These are phyloP conservation scores for Channa maculata DNA, from an alignment of 2,113 vertebrate genomes.

Conservation along the genomic window DNA sequence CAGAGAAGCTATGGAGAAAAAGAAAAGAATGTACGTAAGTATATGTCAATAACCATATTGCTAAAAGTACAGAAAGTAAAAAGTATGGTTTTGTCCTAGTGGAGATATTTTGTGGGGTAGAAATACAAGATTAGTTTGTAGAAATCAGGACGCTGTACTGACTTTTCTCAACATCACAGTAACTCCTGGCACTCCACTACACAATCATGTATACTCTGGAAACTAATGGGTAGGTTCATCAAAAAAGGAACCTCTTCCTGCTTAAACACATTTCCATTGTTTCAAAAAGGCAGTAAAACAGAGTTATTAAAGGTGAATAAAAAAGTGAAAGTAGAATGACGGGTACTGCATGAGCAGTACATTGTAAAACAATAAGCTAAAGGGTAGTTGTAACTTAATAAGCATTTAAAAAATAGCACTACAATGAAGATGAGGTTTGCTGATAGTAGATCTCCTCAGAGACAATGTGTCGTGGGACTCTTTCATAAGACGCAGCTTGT, in stretches of 20 bases:
- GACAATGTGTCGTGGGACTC: constrained; percentile 42
- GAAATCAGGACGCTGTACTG: constrained; percentile 60
- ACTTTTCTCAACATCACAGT: constrained; percentile 68
- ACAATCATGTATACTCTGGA: constrained; percentile 68
- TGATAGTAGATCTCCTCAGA: constrained; percentile 53
- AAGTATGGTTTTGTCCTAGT: constrained; percentile 9
- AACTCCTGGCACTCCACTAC: constrained; percentile 66
- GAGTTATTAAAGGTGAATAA: constrained; percentile 41
- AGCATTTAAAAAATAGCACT: constrained; percentile 40
- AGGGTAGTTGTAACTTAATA: constrained; percentile 59
- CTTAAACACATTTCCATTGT: constrained; percentile 62
- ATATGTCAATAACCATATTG: constrained; percentile 1
- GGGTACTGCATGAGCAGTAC: constrained; percentile 31
- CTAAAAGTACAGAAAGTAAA: constrained; percentile 17
- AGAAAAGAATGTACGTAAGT: constrained; percentile 39
- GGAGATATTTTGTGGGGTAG: constrained; percentile 23
- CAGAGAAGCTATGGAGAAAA: constrained; percentile 85
- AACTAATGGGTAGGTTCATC: constrained; percentile 70
- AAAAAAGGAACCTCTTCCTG: constrained; percentile 71
- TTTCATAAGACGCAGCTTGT: constrained; percentile 45
- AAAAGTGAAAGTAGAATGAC: constrained; percentile 27
- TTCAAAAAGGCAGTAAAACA: constrained; percentile 49
- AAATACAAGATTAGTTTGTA: constrained; percentile 52
- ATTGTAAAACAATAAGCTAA: constrained; percentile 62
- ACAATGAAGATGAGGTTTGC: constrained; percentile 49